Evolutionary conservation across 2,113 vertebrate species (phyloP), one percentile per base, ranked within the genome.

Genomic region (Mesembrinibis cayennensis): DNA sequence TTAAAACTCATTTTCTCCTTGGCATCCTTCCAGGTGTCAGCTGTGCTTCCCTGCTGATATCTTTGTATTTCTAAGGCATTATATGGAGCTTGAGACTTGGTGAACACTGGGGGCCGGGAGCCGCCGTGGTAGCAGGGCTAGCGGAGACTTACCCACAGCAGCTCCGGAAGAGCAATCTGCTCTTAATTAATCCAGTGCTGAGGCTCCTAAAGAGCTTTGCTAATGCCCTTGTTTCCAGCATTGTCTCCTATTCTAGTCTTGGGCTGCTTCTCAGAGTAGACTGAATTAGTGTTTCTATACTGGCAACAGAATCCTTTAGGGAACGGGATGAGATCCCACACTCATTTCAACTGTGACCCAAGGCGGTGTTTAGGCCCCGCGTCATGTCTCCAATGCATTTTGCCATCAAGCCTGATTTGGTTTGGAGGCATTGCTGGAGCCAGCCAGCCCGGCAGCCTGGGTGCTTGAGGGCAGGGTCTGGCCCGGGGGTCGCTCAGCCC

Each of bases 1-100:
- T 92, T 61, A 58, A 88, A 94, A 93, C 87, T 94, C 90, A 16
- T 94, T 97, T 96, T 96, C 91, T 93, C 53, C 91, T 55, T 94
- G 95, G 92, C 87, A 32, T 65, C 77, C 66, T 87, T 89, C 94
- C 96, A 94, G 89, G 78, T 91, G 96, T 63, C 87, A 78, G 6
- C 32, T 3, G 45, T 74, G 55, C 56, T 65, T 92, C 79, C 95
- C 89, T 89, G 71, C 42, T 82, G 88, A 56, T 76, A 56, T 40
- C 89, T 97, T 61, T 74, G 63, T 85, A 16, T 85, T 90, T 76
- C 73, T 59, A 44, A 72, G 84, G 59, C 50, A 14, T 78, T 93
- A 29, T 38, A 3, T 42, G 82, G 73, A 94, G 88, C 42, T 67
- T 78, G 77, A 47, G 86, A n/a, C 36, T 29, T 13, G 42, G 73